Percentiles rank a stretch among this genome's conserved stretches.
Conservation (phyloP, 2,113 vertebrate genomes). For the Mandrillus leucophaeus region DNA sequence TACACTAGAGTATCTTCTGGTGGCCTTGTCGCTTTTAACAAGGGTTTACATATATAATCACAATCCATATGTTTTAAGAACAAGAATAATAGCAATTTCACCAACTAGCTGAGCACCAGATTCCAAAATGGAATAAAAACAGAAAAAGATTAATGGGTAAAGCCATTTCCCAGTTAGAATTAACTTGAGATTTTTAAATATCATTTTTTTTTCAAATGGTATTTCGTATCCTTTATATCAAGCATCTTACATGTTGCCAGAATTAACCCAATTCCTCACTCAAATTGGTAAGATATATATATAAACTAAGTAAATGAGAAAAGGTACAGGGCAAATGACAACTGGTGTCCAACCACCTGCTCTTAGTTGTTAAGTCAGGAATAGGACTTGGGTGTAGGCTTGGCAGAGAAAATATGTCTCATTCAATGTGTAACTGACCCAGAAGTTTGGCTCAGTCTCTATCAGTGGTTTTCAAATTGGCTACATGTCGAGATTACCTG, state of each 20-base stretch:
- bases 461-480: neutral
- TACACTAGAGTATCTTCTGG: neutral
- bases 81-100: neutral
- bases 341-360: neutral
- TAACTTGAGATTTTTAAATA: constrained; percentile 17
- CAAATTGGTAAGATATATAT: neutral
- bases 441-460: neutral
- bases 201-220: neutral
- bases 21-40: neutral
- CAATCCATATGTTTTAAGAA: neutral
- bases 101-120: neutral
- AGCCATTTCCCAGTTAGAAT: neutral
- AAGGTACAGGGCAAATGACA: neutral
- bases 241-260: neutral
- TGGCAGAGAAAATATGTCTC: neutral
- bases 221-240: neutral
- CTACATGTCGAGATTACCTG: neutral
- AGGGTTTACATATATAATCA: neutral
- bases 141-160: neutral
- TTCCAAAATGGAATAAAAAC: neutral
- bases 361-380: neutral
- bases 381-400: neutral
- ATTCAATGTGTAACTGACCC: neutral
- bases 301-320: neutral
- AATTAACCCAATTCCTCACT: neutral